Conservation (phyloP, 2,888 invertebrate genomes). For the Latrodectus hesperus region DNA sequence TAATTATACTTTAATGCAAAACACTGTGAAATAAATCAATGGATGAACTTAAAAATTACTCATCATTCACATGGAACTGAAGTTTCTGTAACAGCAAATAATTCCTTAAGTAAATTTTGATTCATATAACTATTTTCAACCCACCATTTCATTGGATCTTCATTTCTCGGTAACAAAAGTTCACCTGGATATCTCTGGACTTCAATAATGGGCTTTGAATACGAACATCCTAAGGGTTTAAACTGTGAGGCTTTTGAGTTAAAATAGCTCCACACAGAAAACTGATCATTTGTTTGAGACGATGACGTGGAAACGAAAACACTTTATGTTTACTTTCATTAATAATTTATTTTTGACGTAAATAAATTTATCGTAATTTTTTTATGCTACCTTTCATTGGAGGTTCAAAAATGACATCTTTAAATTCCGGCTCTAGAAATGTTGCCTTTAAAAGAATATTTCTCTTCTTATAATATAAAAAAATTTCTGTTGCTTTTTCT, state of each 20-base stretch:
- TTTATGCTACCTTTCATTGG: neutral
- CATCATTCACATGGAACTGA: conserved; percentile 3
- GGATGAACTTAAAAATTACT: no score
- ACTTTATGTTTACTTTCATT: neutral
- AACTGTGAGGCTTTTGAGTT: conserved; percentile 3
- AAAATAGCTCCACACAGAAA: conserved; percentile 12
- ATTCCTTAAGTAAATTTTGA: neutral
- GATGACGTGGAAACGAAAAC: no score
- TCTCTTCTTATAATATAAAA: neutral
- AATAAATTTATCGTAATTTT: neutral
- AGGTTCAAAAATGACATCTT: conserved; percentile 18
- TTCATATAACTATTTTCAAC: conserved; percentile 16
- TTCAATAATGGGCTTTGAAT: conserved; percentile 10
- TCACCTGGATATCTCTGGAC: conserved; percentile 7
- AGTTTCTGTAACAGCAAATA: conserved; percentile 11
- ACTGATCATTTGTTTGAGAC: neutral
- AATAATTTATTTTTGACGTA: neutral
- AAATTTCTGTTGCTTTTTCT: no score
- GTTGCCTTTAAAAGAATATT: neutral
- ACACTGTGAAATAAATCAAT: no score
- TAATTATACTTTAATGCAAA: no score
- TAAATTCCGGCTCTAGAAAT: conserved; percentile 13
- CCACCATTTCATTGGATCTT: conserved; percentile 28
- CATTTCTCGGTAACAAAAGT: neutral
- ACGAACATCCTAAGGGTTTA: neutral